A percentile compares a stretch with the other conserved stretches of the same genome.
Evolutionary conservation across 2,797 vertebrate genomes (phyloP).

Genomic region (Typhlichthys subterraneus): DNA sequence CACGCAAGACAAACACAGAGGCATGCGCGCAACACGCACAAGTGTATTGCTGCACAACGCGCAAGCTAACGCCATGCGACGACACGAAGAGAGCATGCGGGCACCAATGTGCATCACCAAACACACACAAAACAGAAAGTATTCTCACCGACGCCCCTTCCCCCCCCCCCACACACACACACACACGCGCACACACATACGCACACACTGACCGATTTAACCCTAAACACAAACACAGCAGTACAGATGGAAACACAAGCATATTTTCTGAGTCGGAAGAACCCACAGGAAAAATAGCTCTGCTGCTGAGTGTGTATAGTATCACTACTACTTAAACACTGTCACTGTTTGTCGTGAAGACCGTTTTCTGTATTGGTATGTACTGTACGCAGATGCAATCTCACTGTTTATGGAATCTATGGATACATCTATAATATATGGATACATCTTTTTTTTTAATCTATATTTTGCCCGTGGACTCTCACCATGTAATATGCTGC

Average conservation of each 20-base stretch:
- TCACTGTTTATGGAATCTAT: slow-evolving; percentile 20
- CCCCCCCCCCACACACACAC: slow-evolving; percentile 5
- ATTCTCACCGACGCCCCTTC: not conserved
- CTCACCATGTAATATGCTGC: slow-evolving; percentile 75
- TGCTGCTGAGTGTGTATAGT: slow-evolving; percentile 29
- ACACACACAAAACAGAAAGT: slow-evolving; percentile 35
- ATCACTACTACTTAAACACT: slow-evolving; percentile 47
- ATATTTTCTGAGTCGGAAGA: slow-evolving; percentile 73
- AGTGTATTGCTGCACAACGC: slow-evolving; percentile 25
- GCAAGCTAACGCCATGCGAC: slow-evolving; percentile 53
- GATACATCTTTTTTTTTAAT: slow-evolving; percentile 6
- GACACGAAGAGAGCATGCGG: slow-evolving; percentile 51
- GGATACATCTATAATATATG: slow-evolving; percentile 9
- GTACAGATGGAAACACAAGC: slow-evolving; percentile 64
- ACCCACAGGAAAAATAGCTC: slow-evolving; percentile 80
- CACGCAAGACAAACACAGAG: slow-evolving; percentile 48
- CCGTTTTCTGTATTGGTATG: slow-evolving; percentile 30
- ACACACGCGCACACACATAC: not conserved
- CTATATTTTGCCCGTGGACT: slow-evolving; percentile 81
- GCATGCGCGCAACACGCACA: slow-evolving; percentile 10
- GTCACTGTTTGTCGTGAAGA: slow-evolving; percentile 26
- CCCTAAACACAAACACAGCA: slow-evolving; percentile 61
- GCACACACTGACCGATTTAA: slow-evolving; percentile 31
- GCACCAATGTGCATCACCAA: slow-evolving; percentile 25
- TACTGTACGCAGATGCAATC: slow-evolving; percentile 21